Evolutionary conservation across 2,888 invertebrate genomes (phyloP).

Genomic region (Limenitis camilla): DNA sequence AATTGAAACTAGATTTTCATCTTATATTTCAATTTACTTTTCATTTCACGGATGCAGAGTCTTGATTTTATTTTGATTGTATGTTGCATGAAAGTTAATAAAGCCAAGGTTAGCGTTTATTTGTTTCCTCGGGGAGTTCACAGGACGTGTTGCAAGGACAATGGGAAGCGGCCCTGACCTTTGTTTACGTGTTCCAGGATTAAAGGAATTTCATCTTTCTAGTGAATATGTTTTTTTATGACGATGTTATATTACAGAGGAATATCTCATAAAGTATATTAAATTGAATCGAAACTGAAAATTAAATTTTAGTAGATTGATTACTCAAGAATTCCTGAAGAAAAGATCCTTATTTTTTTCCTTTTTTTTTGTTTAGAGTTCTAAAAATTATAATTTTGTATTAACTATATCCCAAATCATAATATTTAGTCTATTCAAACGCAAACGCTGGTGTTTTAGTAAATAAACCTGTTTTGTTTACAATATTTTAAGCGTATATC

Average conservation of each 20-base stretch:
- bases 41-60: background rate
- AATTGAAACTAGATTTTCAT: background rate
- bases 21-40: constrained; percentile 3
- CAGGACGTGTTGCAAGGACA: constrained; percentile 14
- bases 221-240: background rate
- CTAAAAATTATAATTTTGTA: no score
- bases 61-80: constrained; percentile 6
- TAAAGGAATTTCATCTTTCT: constrained; percentile 1
- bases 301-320: background rate
- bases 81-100: constrained; percentile 13
- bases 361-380: no score
- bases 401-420: constrained; percentile 12
- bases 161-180: constrained; percentile 1
- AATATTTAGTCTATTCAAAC: constrained; percentile 9
- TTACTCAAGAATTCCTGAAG: no score
- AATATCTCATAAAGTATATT: background rate
- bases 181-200: background rate
- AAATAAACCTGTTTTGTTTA: background rate
- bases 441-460: background rate
- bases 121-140: constrained; percentile 8
- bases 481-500: background rate
- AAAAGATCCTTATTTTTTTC: no score
- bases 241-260: background rate
- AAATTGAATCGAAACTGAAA: background rate
- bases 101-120: constrained; percentile 16